A percentile compares a stretch with the other conserved stretches of the same genome.
phyloP scores from a whole-genome alignment of 1,140 invertebrate species.

The Drosophila guanche region DNA sequence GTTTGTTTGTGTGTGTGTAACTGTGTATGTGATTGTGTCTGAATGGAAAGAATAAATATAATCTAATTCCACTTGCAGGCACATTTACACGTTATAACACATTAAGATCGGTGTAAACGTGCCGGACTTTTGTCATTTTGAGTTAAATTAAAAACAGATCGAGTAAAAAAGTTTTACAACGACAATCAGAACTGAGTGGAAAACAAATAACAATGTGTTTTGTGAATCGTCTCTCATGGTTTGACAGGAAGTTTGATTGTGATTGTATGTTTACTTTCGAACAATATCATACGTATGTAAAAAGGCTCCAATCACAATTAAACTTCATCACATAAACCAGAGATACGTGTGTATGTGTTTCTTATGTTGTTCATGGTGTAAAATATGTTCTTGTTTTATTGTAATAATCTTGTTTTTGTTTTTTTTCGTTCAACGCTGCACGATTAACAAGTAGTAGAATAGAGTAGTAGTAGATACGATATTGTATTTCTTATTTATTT shows the following conservation, averaged over 20 bases:
- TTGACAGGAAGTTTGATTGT: background rate
- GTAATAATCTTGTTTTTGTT: conserved; percentile 18
- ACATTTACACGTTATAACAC: conserved; percentile 65
- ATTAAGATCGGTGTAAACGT: conserved; percentile 53
- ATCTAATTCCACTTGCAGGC: conserved; percentile 63
- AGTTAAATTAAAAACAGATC: conserved; percentile 42
- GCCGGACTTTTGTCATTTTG: conserved; percentile 30
- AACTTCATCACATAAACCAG: background rate
- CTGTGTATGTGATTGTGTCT: conserved; percentile 15
- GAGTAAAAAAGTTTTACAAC: conserved; percentile 64
- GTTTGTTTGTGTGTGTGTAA: conserved; percentile 36
- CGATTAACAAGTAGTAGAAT: conserved; percentile 74
- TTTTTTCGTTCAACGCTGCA: conserved; percentile 70
- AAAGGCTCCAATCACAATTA: background rate
- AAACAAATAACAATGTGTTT: conserved; percentile 60
- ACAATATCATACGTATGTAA: no score
- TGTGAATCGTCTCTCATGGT: conserved; percentile 11
- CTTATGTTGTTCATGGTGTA: conserved; percentile 37
- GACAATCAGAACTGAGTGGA: conserved; percentile 72
- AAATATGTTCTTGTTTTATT: conserved; percentile 5
- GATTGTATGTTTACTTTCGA: background rate
- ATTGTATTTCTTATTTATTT: conserved; percentile 33
- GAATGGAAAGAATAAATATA: conserved; percentile 44
- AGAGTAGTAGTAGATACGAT: conserved; percentile 67
- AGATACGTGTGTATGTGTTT: conserved; percentile 9